Conservation (phyloP, 2,113 vertebrate species). For the Hyla sarda region DNA sequence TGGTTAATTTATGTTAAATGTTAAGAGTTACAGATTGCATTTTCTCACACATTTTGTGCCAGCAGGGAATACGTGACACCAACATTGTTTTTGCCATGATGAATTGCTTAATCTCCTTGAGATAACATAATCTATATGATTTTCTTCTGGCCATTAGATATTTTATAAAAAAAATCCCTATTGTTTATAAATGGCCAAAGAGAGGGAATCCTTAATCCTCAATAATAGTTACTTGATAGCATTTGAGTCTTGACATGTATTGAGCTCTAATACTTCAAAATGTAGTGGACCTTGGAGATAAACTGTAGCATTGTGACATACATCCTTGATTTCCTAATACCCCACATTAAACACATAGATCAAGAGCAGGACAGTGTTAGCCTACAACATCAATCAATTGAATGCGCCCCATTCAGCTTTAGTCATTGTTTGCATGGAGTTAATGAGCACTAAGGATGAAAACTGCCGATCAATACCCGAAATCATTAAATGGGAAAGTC, state of each 20-base stretch:
- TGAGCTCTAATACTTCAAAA: not conserved
- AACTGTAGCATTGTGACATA: not conserved
- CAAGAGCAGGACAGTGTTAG: not conserved
- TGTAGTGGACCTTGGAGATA: constrained; percentile 7
- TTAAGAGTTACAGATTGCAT: not conserved
- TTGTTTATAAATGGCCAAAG: not conserved
- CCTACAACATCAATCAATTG: constrained; percentile 20
- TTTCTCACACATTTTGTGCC: not conserved
- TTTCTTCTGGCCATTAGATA: not conserved
- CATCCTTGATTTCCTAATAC: constrained; percentile 31
- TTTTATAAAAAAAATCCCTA: not conserved
- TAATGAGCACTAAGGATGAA: constrained; percentile 36
- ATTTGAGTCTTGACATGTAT: constrained; percentile 13
- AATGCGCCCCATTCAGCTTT: not conserved
- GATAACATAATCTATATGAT: not conserved
- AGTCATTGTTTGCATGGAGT: constrained; percentile 39
- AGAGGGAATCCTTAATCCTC: not conserved
- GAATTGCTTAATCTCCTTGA: not conserved
- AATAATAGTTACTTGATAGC: constrained; percentile 7
- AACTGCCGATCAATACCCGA: constrained; percentile 23
- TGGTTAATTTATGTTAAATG: not conserved
- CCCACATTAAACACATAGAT: constrained; percentile 19
- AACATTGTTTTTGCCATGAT: not conserved
- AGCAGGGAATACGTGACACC: not conserved
- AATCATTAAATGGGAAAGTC: constrained; percentile 16